Conservation (phyloP, 2,797 vertebrate genomes). For the Myioborus melanocephalus region DNA sequence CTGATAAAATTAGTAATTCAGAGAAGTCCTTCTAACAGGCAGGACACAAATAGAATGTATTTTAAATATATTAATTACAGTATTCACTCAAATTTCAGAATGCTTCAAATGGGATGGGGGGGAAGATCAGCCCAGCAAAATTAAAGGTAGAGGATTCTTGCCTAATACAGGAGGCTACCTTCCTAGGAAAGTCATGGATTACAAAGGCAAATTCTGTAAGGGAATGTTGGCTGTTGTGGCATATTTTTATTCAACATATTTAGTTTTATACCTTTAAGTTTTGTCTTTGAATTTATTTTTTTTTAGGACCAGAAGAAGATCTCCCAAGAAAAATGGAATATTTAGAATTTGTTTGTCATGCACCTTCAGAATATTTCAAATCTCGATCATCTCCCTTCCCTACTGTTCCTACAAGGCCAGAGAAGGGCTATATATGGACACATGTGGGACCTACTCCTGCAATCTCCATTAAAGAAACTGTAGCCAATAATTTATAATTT, state of each 20-base stretch:
- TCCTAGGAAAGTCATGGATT: background rate
- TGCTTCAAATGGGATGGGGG: background rate
- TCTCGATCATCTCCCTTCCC: constrained; percentile 93
- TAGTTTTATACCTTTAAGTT: background rate
- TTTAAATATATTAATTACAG: background rate
- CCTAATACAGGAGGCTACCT: background rate
- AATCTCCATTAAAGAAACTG: constrained; percentile 87
- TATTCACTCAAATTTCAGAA: background rate
- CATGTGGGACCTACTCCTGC: constrained; percentile 90
- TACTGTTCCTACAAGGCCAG: constrained; percentile 89
- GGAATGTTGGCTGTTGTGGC: background rate
- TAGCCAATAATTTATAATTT: constrained; percentile 80
- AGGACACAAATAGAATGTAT: background rate
- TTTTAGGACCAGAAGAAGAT: constrained; percentile 93
- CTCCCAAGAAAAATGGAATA: constrained; percentile 98
- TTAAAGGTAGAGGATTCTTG: background rate
- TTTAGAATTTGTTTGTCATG: constrained; percentile 97
- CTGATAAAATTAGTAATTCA: background rate
- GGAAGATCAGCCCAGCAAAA: background rate
- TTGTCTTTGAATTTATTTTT: background rate
- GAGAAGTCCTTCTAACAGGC: background rate
- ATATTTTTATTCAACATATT: background rate
- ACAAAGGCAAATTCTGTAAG: background rate
- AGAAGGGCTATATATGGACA: constrained; percentile 97
- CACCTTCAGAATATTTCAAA: constrained; percentile 97